A percentile compares a stretch with the other conserved stretches of the same genome.
Conservation (phyloP, 1,140 invertebrate genomes). For the Brachionus rubens region DNA sequence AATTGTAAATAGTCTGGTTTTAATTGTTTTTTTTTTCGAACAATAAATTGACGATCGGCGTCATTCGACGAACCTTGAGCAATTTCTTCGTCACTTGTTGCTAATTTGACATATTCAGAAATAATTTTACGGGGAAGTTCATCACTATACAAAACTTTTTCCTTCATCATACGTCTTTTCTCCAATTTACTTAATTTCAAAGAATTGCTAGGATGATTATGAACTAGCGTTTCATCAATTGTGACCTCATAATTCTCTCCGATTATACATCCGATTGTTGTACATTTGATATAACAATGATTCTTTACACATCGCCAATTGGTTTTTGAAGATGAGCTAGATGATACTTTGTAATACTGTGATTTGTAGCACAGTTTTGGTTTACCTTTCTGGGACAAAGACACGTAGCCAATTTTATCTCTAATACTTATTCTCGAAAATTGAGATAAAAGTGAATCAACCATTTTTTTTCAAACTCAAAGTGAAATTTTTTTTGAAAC, state of each 20-base stretch:
- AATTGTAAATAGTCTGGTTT: slow-evolving; percentile 3
- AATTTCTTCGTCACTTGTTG: neutral
- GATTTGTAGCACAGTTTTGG: neutral
- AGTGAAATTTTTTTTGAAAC: neutral
- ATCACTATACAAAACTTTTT: neutral
- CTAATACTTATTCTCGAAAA: neutral
- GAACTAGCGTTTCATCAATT: neutral
- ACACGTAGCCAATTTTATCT: neutral
- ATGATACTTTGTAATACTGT: neutral
- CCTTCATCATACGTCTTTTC: neutral
- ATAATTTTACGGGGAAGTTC: neutral
- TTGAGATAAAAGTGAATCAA: neutral
- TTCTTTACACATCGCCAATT: slow-evolving; percentile 10
- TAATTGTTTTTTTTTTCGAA: neutral
- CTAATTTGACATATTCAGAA: neutral
- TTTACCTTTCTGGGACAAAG: slow-evolving; percentile 6
- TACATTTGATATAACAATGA: neutral
- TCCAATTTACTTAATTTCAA: neutral
- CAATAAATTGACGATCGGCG: neutral
- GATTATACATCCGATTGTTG: neutral
- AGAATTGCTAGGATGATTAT: neutral
- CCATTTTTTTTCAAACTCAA: slow-evolving; percentile 6
- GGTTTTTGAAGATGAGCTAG: neutral
- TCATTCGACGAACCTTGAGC: neutral
- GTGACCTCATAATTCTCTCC: neutral